A percentile compares a stretch with the other conserved stretches of the same genome.
phyloP scores from a whole-genome alignment of 2,888 invertebrate species.

The Drosophila recens region DNA sequence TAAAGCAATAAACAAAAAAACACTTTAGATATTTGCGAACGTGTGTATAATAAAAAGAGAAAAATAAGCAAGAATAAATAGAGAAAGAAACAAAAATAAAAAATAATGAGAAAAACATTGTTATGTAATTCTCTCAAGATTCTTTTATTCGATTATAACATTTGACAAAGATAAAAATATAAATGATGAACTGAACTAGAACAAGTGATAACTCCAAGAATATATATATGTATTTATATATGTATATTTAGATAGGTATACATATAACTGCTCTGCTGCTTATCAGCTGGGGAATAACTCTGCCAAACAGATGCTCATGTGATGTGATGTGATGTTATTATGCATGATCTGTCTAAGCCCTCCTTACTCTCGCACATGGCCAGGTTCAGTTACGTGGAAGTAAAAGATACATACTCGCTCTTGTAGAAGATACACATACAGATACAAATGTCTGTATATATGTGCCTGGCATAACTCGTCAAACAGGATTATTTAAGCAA shows the following conservation, averaged over 20 bases:
- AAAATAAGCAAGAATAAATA: constrained; percentile 18
- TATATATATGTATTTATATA: constrained; percentile 8
- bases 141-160: constrained; percentile 6
- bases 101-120: constrained; percentile 41
- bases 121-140: constrained; percentile 58
- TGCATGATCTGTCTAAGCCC: constrained; percentile 29
- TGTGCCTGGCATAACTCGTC: constrained; percentile 75
- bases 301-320: constrained; percentile 24
- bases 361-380: constrained; percentile 41
- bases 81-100: constrained; percentile 48
- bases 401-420: constrained; percentile 50
- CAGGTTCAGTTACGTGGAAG: constrained; percentile 70
- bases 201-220: constrained; percentile 9
- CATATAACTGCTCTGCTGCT: background rate
- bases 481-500: constrained; percentile 83
- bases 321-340: constrained; percentile 10
- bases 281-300: constrained; percentile 19
- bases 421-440: background rate
- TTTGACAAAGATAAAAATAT: constrained; percentile 11
- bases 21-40: constrained; percentile 25
- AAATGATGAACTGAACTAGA: background rate
- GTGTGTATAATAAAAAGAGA: constrained; percentile 38
- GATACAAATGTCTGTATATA: background rate
- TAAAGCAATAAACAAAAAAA: constrained; percentile 46
- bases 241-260: background rate